Conservation (phyloP, 2,113 vertebrate genomes). For the Thinocorus orbignyianus region DNA sequence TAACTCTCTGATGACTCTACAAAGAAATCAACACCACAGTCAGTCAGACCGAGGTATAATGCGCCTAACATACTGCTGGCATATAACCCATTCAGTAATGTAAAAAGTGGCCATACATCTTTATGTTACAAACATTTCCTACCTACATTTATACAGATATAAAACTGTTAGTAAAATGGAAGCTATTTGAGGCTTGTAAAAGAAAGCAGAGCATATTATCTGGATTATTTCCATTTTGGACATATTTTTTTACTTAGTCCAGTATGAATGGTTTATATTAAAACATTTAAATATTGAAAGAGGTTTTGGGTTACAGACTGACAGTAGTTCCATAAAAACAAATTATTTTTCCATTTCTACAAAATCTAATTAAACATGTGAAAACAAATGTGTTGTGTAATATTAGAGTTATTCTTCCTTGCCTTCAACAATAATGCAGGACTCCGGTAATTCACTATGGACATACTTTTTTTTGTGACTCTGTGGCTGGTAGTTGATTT, state of each 20-base stretch:
- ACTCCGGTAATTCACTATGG: neutral
- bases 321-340: conserved; percentile 75
- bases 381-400: conserved; percentile 70
- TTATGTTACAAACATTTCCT: conserved; percentile 55
- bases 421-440: neutral
- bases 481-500: neutral
- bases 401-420: conserved; percentile 20
- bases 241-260: conserved; percentile 74
- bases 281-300: conserved; percentile 73
- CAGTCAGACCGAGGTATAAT: conserved; percentile 35
- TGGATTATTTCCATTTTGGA: conserved; percentile 71
- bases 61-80: conserved; percentile 29
- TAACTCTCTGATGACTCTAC: conserved; percentile 22
- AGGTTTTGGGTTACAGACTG: conserved; percentile 71
- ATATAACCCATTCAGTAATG: neutral
- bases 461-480: neutral
- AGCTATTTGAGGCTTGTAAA: conserved; percentile 57
- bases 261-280: conserved; percentile 75
- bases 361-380: conserved; percentile 70
- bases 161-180: conserved; percentile 67
- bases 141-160: conserved; percentile 62
- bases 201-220: conserved; percentile 65
- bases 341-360: conserved; percentile 74
- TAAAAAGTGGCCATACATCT: conserved; percentile 32
- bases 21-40: conserved; percentile 51